Conservation (phyloP, 2,113 vertebrate species). For the Galbula dea region DNA sequence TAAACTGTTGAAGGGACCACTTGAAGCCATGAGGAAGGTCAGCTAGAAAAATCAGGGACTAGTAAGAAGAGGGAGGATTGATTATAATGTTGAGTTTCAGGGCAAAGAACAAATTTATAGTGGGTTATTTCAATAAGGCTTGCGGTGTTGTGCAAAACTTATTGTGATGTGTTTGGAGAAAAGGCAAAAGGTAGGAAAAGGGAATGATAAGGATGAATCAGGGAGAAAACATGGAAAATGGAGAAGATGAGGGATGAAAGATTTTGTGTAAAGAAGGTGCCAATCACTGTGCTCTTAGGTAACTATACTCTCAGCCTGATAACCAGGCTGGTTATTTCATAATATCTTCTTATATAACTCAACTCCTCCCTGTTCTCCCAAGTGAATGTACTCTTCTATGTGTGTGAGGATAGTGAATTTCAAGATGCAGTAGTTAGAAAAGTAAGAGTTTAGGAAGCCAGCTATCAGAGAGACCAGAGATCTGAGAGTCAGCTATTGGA, state of each 20-base stretch:
- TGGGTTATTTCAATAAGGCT: neutral
- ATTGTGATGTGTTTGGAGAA: neutral
- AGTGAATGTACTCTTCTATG: neutral
- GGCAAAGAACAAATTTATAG: neutral
- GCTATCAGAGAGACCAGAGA: neutral
- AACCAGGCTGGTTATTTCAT: neutral
- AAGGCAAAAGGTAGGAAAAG: neutral
- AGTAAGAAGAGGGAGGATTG: neutral
- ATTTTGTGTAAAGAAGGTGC: neutral
- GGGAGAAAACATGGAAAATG: neutral
- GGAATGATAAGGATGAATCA: neutral
- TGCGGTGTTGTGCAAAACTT: neutral
- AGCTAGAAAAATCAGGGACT: neutral
- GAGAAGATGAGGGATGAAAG: neutral
- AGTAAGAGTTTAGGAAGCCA: neutral
- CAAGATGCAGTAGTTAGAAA: neutral
- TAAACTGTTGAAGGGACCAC: neutral
- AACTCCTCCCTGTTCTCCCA: neutral
- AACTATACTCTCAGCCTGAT: neutral
- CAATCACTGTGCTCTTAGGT: neutral
- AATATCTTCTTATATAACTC: neutral
- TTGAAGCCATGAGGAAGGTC: neutral
- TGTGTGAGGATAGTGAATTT: neutral
- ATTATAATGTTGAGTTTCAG: neutral
- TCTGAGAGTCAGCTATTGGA: neutral